Conservation (phyloP, 2,888 invertebrate genomes). For the Glomeris marginata region DNA sequence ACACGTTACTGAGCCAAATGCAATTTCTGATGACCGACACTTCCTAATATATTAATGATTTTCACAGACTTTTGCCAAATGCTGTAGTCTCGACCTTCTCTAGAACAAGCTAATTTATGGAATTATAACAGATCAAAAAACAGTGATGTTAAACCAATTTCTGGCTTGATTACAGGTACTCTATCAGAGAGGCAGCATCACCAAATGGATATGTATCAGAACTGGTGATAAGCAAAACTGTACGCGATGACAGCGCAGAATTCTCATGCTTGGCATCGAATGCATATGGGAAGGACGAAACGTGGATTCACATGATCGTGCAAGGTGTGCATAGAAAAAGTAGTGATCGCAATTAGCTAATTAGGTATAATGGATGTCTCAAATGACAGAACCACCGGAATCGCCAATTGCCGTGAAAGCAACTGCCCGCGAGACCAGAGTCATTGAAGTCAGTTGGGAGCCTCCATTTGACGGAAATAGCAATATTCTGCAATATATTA, state of each 20-base stretch:
- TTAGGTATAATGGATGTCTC: neutral
- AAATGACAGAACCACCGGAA: conserved; percentile 11
- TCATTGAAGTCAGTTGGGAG: conserved; percentile 8
- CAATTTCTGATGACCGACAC: no score
- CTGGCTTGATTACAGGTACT: neutral
- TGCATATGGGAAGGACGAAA: conserved; percentile 34
- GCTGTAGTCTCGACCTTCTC: no score
- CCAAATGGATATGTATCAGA: conserved; percentile 26
- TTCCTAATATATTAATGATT: no score
- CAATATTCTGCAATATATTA: conserved; percentile 8
- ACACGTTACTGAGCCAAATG: no score
- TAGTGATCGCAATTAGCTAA: no score
- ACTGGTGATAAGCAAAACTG: conserved; percentile 9
- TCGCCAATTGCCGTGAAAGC: conserved; percentile 9
- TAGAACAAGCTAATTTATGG: no score
- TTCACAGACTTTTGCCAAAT: no score
- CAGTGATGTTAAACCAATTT: no score
- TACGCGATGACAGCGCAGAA: conserved; percentile 11
- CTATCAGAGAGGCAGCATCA: conserved; percentile 5
- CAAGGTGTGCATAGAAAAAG: conserved; percentile 27
- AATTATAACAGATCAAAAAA: no score
- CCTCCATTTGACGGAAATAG: conserved; percentile 13
- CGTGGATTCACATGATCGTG: conserved; percentile 33
- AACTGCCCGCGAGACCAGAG: conserved; percentile 4
- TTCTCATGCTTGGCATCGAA: conserved; percentile 35